Evolutionary conservation across 2,888 invertebrate genomes (phyloP), one percentile per base, ranked within the genome.

Genomic region (Gnatocerus cornutus): DNA sequence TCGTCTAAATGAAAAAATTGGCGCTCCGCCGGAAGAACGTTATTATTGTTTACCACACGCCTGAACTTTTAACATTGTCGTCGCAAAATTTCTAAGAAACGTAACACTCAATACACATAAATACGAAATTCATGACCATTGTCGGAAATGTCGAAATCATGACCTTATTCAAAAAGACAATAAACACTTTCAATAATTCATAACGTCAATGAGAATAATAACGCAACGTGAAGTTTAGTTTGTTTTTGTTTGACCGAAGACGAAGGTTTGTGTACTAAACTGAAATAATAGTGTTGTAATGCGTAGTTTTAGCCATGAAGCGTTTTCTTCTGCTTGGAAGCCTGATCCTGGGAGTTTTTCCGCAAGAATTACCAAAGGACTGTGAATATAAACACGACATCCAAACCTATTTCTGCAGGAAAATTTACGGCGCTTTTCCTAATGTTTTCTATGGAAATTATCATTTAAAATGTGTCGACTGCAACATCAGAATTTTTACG

Each of bases 401-500:
- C 9, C 61, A 72, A 4, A 73, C 74, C 0, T 81, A 81, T 66
- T 66, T 74, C 12, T 83, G 83, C 65, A 76, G 74, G 10, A 73
- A 78, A 41, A 77, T 83, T 21, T 71, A 66, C 8, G 71, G 75
- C 7, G 64, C 65, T 16, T 83, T 83, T 68, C 83, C 83, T 1
- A 72, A 75, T 21, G 69, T 77, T 43, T 80, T 71, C 63, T 83
- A 82, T 65, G 82, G 81, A 16, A 79, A 79, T 55, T 81, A 79
- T 55, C 71, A 77, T 43, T 68, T 84, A 37, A 72, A 76, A 68
- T 84, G 84, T 68, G 56, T 69, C 0, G 71, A 79, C 13, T 84
- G 84, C 62, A 68, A 76, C 14, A 79, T 84, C 43, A 67, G 73
- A 53, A 71, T 67, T 16, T 83, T 84, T 59, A 73, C 77, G 3